Evolutionary conservation across 2,113 vertebrate genomes (phyloP).

Genomic region (Rutilus rutilus): DNA sequence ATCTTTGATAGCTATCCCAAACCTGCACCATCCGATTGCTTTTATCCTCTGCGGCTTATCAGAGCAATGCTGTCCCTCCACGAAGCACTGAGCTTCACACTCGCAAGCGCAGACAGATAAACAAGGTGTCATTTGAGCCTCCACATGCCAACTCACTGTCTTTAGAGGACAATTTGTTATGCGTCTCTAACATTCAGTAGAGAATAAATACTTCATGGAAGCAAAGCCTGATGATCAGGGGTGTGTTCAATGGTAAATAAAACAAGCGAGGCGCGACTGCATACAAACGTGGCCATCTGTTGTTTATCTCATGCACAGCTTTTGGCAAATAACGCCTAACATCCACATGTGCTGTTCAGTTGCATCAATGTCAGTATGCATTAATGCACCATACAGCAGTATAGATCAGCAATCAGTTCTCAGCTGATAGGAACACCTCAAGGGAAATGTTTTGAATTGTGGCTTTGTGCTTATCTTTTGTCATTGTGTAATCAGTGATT

Average conservation of each 20-base stretch:
- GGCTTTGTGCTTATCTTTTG: slow-evolving; percentile 28
- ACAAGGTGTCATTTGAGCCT: slow-evolving; percentile 21
- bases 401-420: slow-evolving; percentile 22
- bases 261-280: slow-evolving; percentile 50
- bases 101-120: not conserved
- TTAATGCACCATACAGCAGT: slow-evolving; percentile 34
- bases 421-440: not conserved
- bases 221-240: slow-evolving; percentile 45
- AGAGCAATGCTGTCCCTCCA: not conserved
- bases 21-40: not conserved
- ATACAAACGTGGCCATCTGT: slow-evolving; percentile 59
- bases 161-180: slow-evolving; percentile 51
- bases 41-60: not conserved
- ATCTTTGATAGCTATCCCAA: slow-evolving; percentile 6
- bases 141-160: slow-evolving; percentile 30
- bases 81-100: not conserved
- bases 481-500: slow-evolving; percentile 30
- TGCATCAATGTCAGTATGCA: slow-evolving; percentile 38
- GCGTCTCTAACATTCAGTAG: slow-evolving; percentile 38
- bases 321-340: slow-evolving; percentile 39
- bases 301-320: slow-evolving; percentile 47
- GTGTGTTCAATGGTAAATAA: slow-evolving; percentile 56
- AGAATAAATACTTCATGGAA: slow-evolving; percentile 50
- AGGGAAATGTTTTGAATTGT: slow-evolving; percentile 10
- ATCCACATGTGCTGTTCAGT: slow-evolving; percentile 45